These are phyloP conservation scores for Acholoe squamosa DNA, from an alignment of 2,888 invertebrate species.

Conservation along the genomic window DNA sequence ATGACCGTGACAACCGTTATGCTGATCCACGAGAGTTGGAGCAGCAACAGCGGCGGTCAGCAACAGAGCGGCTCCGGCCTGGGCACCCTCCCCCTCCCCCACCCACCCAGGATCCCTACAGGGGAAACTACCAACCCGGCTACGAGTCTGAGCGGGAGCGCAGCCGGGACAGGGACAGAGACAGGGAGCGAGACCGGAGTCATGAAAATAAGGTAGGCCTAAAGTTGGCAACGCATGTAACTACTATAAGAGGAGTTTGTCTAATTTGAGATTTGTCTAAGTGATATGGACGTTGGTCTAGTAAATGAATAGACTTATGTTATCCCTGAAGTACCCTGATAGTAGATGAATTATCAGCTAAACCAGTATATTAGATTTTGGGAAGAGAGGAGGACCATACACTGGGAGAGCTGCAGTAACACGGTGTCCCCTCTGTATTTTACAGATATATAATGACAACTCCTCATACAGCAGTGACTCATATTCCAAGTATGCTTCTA, in stretches of 20 bases:
- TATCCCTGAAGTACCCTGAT: not conserved
- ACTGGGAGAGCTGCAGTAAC: slow-evolving; percentile 18
- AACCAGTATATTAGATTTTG: not conserved
- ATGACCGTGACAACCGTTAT: slow-evolving; percentile 37
- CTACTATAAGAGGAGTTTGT: not conserved
- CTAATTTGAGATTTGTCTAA: not conserved
- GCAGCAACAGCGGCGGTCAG: slow-evolving; percentile 45
- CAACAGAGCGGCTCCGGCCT: slow-evolving; percentile 63
- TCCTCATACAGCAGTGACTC: slow-evolving; percentile 86
- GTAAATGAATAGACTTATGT: not conserved
- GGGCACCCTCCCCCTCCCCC: slow-evolving; percentile 52
- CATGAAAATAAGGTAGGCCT: slow-evolving; percentile 53
- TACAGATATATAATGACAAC: slow-evolving; percentile 83
- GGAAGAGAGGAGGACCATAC: not conserved
- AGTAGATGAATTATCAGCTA: too few species aligned
- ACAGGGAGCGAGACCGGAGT: slow-evolving; percentile 43
- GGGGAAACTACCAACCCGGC: slow-evolving; percentile 63
- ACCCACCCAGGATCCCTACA: slow-evolving; percentile 54
- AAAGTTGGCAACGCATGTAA: not conserved
- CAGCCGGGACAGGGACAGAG: slow-evolving; percentile 13
- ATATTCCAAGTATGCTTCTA: slow-evolving; percentile 80
- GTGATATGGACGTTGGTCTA: not conserved
- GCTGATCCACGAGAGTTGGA: slow-evolving; percentile 44
- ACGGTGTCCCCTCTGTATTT: not conserved
- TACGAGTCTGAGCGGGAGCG: slow-evolving; percentile 53